A percentile compares a stretch with the other conserved stretches of the same genome.
Conservation (phyloP, 2,113 vertebrate genomes). For the Larimichthys crocea region DNA sequence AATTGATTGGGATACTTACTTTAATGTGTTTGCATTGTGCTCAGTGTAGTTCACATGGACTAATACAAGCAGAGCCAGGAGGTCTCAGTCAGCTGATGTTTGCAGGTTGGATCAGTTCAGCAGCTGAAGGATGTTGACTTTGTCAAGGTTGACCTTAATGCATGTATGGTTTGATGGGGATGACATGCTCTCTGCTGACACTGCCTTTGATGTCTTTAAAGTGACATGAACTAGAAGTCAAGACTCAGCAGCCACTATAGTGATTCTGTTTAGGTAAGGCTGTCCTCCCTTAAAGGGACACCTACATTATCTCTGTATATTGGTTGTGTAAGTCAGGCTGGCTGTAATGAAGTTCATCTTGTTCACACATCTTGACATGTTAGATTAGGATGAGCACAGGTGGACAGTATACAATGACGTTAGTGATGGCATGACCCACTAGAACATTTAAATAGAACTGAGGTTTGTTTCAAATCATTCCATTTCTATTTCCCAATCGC, state of each 20-base stretch:
- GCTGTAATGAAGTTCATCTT: background rate
- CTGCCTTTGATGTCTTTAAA: conserved; percentile 65
- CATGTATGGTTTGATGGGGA: conserved; percentile 59
- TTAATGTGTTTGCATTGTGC: conserved; percentile 14
- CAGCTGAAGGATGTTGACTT: conserved; percentile 61
- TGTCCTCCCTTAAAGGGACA: conserved; percentile 33
- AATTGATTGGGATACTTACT: conserved; percentile 1
- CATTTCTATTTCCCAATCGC: too few species aligned
- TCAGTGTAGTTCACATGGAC: background rate
- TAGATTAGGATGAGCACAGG: background rate
- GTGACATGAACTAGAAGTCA: conserved; percentile 50
- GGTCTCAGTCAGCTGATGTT: conserved; percentile 51
- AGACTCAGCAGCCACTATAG: conserved; percentile 55
- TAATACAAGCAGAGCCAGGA: conserved; percentile 33
- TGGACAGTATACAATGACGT: background rate
- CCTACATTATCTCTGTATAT: background rate
- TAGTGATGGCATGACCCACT: background rate
- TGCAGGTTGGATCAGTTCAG: conserved; percentile 33
- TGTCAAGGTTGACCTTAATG: conserved; percentile 69
- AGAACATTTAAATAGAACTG: background rate
- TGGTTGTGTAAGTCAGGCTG: background rate
- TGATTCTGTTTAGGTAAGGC: conserved; percentile 34
- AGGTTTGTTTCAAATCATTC: background rate
- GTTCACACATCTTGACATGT: background rate
- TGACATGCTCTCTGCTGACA: conserved; percentile 70